phyloP scores from a whole-genome alignment of 2,888 invertebrate species.

The Alloscopus bannaensis region DNA sequence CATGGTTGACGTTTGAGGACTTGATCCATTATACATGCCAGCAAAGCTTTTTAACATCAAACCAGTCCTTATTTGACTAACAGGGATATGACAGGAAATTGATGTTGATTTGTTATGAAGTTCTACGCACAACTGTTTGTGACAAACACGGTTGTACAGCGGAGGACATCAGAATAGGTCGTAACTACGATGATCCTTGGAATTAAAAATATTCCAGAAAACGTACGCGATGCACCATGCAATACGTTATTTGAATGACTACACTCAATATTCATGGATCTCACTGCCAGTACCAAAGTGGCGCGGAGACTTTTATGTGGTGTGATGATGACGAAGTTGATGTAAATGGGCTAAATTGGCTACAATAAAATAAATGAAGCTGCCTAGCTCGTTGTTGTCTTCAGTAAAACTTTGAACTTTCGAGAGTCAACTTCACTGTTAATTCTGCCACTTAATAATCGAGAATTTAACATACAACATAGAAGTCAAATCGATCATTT shows the following conservation, averaged over 20 bases:
- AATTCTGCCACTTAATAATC: background rate
- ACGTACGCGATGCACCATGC: background rate
- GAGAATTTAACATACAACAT: background rate
- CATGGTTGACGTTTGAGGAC: too few species aligned
- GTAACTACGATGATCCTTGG: background rate
- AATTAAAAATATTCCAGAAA: background rate
- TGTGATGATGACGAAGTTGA: background rate
- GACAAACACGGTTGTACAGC: constrained; percentile 27
- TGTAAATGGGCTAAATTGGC: constrained; percentile 19
- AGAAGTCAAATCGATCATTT: background rate
- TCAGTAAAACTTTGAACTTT: constrained; percentile 50
- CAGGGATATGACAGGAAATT: constrained; percentile 46
- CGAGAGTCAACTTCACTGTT: constrained; percentile 3
- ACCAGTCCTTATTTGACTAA: constrained; percentile 45
- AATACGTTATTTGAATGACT: background rate
- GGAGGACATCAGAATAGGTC: background rate
- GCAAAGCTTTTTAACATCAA: too few species aligned
- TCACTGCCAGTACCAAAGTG: background rate
- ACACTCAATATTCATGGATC: background rate
- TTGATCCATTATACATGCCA: too few species aligned
- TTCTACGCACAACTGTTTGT: constrained; percentile 38
- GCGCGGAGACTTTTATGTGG: background rate
- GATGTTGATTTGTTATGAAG: constrained; percentile 35
- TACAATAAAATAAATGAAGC: constrained; percentile 32
- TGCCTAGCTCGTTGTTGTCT: constrained; percentile 22